Percentiles rank a stretch among this genome's conserved stretches.
These are phyloP conservation scores for Halocaridina rubra DNA, from an alignment of 2,888 invertebrate species.

Conservation along the genomic window DNA sequence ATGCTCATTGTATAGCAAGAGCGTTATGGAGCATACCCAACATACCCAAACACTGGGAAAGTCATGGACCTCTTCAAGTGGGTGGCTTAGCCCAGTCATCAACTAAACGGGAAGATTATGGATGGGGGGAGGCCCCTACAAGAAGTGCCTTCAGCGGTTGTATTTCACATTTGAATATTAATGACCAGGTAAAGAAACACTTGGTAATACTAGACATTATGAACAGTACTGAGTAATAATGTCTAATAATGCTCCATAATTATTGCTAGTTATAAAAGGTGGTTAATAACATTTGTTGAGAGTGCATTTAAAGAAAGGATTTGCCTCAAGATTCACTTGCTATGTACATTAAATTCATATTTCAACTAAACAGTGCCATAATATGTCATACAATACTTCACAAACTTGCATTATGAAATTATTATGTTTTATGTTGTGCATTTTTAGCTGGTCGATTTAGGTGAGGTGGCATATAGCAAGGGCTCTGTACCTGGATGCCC, in stretches of 20 bases:
- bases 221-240: too few species aligned
- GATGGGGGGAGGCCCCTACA: conserved; percentile 27
- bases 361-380: too few species aligned
- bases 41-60: neutral
- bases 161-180: conserved; percentile 24
- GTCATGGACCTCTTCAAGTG: conserved; percentile 25
- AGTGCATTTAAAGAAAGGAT: neutral
- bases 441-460: conserved; percentile 73
- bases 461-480: conserved; percentile 78
- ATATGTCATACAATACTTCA: too few species aligned
- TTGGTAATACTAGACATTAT: too few species aligned
- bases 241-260: too few species aligned
- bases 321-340: neutral
- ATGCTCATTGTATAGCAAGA: conserved; percentile 27
- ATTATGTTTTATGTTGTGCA: too few species aligned
- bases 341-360: too few species aligned
- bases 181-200: conserved; percentile 36
- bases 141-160: conserved; percentile 31
- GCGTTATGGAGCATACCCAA: conserved; percentile 2
- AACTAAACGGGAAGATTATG: conserved; percentile 8
- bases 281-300: neutral
- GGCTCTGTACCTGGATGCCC: conserved; percentile 80
- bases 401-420: too few species aligned
- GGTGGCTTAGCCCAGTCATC: conserved; percentile 38
- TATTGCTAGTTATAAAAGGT: too few species aligned